Evolutionary conservation across 2,888 invertebrate species (phyloP).

Genomic region (Eucera pruinosa): DNA sequence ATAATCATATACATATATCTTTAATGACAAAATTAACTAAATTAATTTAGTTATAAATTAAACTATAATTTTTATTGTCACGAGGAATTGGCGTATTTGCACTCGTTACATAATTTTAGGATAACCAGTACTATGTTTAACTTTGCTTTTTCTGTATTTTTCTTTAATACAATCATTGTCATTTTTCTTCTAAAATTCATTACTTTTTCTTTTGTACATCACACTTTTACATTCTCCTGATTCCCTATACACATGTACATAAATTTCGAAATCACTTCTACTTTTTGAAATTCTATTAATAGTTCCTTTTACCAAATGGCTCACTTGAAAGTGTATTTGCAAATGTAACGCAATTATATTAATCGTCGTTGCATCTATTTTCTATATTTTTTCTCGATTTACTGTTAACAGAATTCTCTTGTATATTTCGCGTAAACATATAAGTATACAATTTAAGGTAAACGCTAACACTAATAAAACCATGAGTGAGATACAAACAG

Average conservation of each 20-base stretch:
- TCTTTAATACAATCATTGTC: conserved; percentile 33
- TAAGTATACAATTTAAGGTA: conserved; percentile 57
- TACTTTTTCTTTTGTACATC: conserved; percentile 24
- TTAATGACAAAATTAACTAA: not conserved
- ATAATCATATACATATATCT: not conserved
- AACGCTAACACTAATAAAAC: conserved; percentile 62
- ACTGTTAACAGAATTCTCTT: conserved; percentile 60
- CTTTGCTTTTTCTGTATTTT: conserved; percentile 37
- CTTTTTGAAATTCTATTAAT: conserved; percentile 60
- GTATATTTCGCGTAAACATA: conserved; percentile 42
- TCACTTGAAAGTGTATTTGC: conserved; percentile 18
- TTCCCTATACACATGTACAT: conserved; percentile 15
- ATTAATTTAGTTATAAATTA: conserved; percentile 14
- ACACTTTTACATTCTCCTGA: conserved; percentile 11
- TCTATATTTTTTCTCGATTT: conserved; percentile 38
- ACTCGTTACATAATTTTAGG: conserved; percentile 6
- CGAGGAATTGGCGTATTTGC: not conserved
- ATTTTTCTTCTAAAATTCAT: conserved; percentile 14
- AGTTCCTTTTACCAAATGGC: conserved; percentile 26
- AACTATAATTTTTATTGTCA: not conserved
- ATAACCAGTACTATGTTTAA: not conserved
- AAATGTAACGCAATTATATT: conserved; percentile 22
- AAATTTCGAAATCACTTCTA: conserved; percentile 28
- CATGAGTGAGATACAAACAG: conserved; percentile 77
- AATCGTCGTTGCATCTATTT: conserved; percentile 24